Evolutionary conservation across 2,797 vertebrate species (phyloP).

Genomic region (Cirrhinus molitorella): DNA sequence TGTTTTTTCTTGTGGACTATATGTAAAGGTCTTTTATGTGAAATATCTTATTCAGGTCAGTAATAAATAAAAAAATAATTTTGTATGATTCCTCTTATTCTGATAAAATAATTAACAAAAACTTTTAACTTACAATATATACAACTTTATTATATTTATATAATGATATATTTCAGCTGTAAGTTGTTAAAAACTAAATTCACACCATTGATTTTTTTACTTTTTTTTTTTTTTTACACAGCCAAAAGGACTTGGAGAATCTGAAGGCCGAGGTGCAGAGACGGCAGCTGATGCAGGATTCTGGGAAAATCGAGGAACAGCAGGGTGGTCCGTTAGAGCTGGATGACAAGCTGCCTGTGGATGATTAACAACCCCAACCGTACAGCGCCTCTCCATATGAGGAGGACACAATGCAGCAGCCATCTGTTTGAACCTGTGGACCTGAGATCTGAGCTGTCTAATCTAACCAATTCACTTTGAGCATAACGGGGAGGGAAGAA

Average conservation of each 20-base stretch:
- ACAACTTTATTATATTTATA: too few relatives aligned
- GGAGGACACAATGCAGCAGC: conserved; percentile 70
- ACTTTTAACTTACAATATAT: too few relatives aligned
- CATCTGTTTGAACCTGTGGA: conserved; percentile 74
- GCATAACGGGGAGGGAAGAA: conserved; percentile 60
- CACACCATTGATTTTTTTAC: neutral
- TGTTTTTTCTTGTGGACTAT: too few relatives aligned
- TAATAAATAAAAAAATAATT: too few relatives aligned
- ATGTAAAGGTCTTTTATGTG: too few relatives aligned
- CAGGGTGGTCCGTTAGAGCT: conserved; percentile 72
- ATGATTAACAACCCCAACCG: conserved; percentile 71
- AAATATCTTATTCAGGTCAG: too few relatives aligned
- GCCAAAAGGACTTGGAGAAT: conserved; percentile 98
- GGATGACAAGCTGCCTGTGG: conserved; percentile 81
- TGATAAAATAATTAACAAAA: too few relatives aligned
- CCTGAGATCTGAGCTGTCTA: conserved; percentile 70
- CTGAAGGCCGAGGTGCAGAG: conserved; percentile 97
- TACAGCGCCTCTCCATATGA: conserved; percentile 68
- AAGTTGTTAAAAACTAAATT: neutral
- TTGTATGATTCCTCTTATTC: too few relatives aligned
- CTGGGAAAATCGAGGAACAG: conserved; percentile 80
- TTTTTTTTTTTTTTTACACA: conserved; percentile 62
- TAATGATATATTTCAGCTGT: neutral
- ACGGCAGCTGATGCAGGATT: conserved; percentile 92
- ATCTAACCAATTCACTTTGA: conserved; percentile 72